A percentile compares a stretch with the other conserved stretches of the same genome.
These are phyloP conservation scores for Notiomystis cincta DNA, from an alignment of 2,113 vertebrate genomes.

Conservation along the genomic window DNA sequence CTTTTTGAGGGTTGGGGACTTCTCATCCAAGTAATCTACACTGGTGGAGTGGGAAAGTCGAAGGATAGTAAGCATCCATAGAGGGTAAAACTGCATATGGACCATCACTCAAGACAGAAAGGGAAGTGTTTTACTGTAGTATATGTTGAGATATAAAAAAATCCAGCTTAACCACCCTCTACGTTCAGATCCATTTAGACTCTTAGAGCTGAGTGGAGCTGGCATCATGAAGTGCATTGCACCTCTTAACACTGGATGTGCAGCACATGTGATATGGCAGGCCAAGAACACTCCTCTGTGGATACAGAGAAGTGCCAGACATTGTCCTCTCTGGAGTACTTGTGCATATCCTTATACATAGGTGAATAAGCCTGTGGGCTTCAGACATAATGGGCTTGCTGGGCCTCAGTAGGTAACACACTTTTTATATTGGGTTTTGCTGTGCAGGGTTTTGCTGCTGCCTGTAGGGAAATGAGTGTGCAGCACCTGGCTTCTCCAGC, in stretches of 20 bases:
- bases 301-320: background rate
- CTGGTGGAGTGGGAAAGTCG: background rate
- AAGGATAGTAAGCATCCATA: background rate
- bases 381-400: background rate
- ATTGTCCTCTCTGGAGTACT: background rate
- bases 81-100: background rate
- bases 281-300: background rate
- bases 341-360: rapidly evolving
- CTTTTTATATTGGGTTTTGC: background rate
- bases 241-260: background rate
- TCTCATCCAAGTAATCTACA: background rate
- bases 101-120: background rate
- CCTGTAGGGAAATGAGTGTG: background rate
- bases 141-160: background rate
- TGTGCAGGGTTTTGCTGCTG: background rate
- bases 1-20: background rate
- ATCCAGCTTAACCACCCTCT: background rate
- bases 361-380: background rate
- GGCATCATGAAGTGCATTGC: background rate
- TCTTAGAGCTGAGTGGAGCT: background rate
- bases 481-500: background rate
- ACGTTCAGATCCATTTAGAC: background rate
- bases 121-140: background rate
- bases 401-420: background rate
- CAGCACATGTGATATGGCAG: background rate